Base-by-base conservation (phyloP, 2,888 invertebrate species). In the Drosophila meridiana region DNA sequence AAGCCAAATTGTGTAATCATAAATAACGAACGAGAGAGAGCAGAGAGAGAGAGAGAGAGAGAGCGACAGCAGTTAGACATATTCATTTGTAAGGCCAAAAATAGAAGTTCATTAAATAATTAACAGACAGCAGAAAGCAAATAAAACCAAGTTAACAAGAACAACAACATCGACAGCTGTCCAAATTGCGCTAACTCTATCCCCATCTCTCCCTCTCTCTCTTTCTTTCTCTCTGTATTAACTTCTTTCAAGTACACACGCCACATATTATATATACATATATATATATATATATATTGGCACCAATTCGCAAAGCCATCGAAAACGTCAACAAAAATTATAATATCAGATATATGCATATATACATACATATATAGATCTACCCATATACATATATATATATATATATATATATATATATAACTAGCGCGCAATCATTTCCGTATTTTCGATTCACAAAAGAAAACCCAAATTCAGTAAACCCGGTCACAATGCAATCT, bases 401-500 rank as follows among this genome's bases (percentile, higher is more conserved):
- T 42, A 43, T 50, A 28, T 43, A 48, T n/a, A 13, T 36, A 56
- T 32, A 13, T 38, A 42, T 40, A 20, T n/a, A 28, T 28, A 50
- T 48, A 72, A 77, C 53, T 80, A 65, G 77, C 69, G 38, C 75
- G 45, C 26, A 60, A 55, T 55, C 63, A 75, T 86, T 85, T 84
- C 83, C 87, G 85, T 77, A 70, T 74, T 69, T 77, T 77, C 78
- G 78, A 68, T 76, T 69, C 52, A 42, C 43, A 42, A 58, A 59
- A 62, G n/a, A 58, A 45, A 63, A 38, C 60, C 14, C 9, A 56
- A 64, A 53, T 47, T 47, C 9, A 52, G 20, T 52, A 69, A 77
- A 79, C 73, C 60, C 70, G 73, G 70, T 78, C 64, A 70, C 81
- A 82, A 81, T 84, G 87, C 88, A 85, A 87, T 85, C 83, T 84